Base-by-base conservation (phyloP, 2,888 invertebrate genomes). In the Dasypolia templi region DNA sequence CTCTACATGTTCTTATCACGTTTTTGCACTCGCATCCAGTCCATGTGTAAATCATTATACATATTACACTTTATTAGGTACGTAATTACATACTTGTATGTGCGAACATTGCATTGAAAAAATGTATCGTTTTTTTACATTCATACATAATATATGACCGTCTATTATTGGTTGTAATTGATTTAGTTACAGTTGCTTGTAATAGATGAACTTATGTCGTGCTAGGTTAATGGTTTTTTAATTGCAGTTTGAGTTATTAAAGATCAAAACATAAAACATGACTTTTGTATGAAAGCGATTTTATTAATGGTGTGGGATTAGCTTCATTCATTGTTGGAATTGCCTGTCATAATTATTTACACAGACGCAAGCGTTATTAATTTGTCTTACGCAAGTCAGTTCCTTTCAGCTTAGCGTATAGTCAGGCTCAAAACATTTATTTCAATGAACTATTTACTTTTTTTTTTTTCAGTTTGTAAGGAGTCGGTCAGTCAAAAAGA, bases 1-100 rank as follows among this genome's bases (percentile, higher is more conserved):
- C 64, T 46, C 62, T 46, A 73, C 69, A 67, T 58, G 75, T 72
- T 64, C 65, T 68, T 82, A 78, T 75, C 79, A 78, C 75, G 79
- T 89, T 89, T 88, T 88, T 84, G 70, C 65, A 67, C 66, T 32
- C 75, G 22, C 53, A 74, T 62, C 64, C 61, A 76, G 70, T 81
- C 39, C 66, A 26, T 79, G 89, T 86, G 85, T 90, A 89, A 91
- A 89, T 90, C 88, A 89, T 90, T 72, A 77, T 76, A 78, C 88
- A 86, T 86, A 89, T 89, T 89, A 88, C 88, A 87, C 86, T 88
- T 87, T 89, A 91, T 91, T 91, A 90, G 81, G 80, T 73, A 66
- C 70, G 81, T 89, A 91, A 91, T 92, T 90, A 89, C 87, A 88
- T 85, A 82, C 75, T 90, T 89, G 78, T 82, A 91, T 89, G 91